Conservation (phyloP, 2,888 invertebrate genomes). For the Ceraclea dissimilis region DNA sequence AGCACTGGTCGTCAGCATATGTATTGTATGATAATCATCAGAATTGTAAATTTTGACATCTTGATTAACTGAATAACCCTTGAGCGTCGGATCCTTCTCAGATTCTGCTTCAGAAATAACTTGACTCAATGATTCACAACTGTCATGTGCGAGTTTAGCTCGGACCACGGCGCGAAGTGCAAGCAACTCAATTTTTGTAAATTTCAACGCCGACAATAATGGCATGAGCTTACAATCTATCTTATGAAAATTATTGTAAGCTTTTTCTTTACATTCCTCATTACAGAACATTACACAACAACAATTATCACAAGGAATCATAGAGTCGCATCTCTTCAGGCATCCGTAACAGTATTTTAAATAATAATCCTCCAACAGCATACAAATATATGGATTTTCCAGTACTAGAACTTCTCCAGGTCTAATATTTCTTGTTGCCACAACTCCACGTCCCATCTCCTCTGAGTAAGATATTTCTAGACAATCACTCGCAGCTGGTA, state of each 20-base stretch:
- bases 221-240: constrained; percentile 68
- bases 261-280: constrained; percentile 52
- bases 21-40: constrained; percentile 50
- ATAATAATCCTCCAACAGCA: constrained; percentile 45
- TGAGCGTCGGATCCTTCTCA: constrained; percentile 36
- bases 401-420: constrained; percentile 70
- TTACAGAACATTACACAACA: constrained; percentile 61
- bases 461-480: constrained; percentile 49
- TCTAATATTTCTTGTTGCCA: constrained; percentile 57
- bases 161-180: constrained; percentile 54
- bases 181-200: constrained; percentile 60
- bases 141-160: constrained; percentile 34
- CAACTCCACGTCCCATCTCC: constrained; percentile 61
- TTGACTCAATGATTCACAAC: constrained; percentile 34
- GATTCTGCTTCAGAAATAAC: constrained; percentile 34
- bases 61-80: constrained; percentile 34
- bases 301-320: constrained; percentile 58
- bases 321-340: constrained; percentile 48
- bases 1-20: constrained; percentile 62
- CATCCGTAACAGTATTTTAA: constrained; percentile 63
- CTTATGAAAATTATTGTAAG: constrained; percentile 63
- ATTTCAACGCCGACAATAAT: constrained; percentile 49
- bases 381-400: constrained; percentile 65
- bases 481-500: constrained; percentile 57
- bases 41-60: constrained; percentile 39